Evolutionary conservation across 2,888 invertebrate species (phyloP).

Genomic region (Stenoptilia bipunctidactyla): DNA sequence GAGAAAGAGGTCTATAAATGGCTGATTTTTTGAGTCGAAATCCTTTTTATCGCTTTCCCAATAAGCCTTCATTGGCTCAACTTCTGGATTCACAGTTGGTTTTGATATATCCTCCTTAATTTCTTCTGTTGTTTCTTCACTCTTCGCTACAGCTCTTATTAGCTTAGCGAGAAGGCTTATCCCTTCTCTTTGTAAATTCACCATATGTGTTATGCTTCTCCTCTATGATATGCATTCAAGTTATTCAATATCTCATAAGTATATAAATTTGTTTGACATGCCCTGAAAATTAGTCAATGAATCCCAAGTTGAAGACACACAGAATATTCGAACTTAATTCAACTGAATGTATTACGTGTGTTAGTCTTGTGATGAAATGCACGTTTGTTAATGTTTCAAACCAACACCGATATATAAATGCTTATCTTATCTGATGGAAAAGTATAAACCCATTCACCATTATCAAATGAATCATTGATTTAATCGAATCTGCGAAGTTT

Average conservation of each 20-base stretch:
- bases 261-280: constrained; percentile 52
- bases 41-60: constrained; percentile 56
- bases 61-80: constrained; percentile 55
- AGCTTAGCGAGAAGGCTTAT: constrained; percentile 55
- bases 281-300: constrained; percentile 70
- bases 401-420: constrained; percentile 34
- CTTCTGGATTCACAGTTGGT: constrained; percentile 23
- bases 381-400: constrained; percentile 35
- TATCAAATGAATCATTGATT: constrained; percentile 29
- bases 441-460: constrained; percentile 40
- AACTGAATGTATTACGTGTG: background rate
- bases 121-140: constrained; percentile 34
- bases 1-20: constrained; percentile 48
- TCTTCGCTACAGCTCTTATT: constrained; percentile 31
- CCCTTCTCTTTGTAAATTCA: constrained; percentile 55
- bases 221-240: constrained; percentile 47
- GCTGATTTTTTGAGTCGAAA: constrained; percentile 37
- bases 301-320: constrained; percentile 68
- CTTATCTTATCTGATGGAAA: constrained; percentile 44
- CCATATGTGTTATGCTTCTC: constrained; percentile 52
- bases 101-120: constrained; percentile 18
- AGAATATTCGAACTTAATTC: constrained; percentile 39
- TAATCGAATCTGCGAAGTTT: constrained; percentile 22
- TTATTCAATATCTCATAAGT: constrained; percentile 35
- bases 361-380: constrained; percentile 25